Base-by-base conservation (phyloP, 2,113 vertebrate species). In the Columba janthina region DNA sequence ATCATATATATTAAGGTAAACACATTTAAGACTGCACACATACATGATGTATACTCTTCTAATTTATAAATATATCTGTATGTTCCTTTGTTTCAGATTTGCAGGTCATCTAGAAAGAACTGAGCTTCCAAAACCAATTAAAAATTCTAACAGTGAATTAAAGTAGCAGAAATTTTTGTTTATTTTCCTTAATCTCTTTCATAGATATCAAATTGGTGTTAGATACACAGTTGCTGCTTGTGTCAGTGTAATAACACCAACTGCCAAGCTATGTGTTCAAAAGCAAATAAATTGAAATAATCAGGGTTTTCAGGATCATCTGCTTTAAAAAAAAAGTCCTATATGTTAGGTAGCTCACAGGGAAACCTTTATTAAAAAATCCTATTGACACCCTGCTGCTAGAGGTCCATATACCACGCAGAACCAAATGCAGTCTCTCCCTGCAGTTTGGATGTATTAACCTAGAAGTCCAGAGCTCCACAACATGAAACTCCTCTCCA, bases 81-180 rank as follows among this genome's bases (percentile, higher is more conserved):
- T 60, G 17, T 57, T 82, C 16, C 29, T 88, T 73, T 90, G 34
- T 93, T 96, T 85, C 60, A 70, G 19, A 89, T 94, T 91, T 85
- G 6, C 48, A 80, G 44, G 60, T 73, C 28, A 76, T 28, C 34
- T 60, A 14, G 56, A 91, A 93, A 88, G 31, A 79, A 1, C 32
- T 78, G 44, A 67, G 4, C 5, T 62, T 78, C 54, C 10, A 10
- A 88, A 96, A 85, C 7, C 25, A 36, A 67, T 8, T 66, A 56
- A 57, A 90, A 90, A 20, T 73, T 92, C 61, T 32, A 89, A 21
- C 19, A 60, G 29, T 75, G 58, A 72, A 78, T 88, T 74, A 66
- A 85, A 87, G 42, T 83, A 73, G n/a, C 66, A 73, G 56, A n/a
- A 80, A 3, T 76, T 83, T 89, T 69, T 85, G 57, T 85, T 92